Conservation (phyloP, 2,797 vertebrate genomes). For the Taenioides sp. region DNA sequence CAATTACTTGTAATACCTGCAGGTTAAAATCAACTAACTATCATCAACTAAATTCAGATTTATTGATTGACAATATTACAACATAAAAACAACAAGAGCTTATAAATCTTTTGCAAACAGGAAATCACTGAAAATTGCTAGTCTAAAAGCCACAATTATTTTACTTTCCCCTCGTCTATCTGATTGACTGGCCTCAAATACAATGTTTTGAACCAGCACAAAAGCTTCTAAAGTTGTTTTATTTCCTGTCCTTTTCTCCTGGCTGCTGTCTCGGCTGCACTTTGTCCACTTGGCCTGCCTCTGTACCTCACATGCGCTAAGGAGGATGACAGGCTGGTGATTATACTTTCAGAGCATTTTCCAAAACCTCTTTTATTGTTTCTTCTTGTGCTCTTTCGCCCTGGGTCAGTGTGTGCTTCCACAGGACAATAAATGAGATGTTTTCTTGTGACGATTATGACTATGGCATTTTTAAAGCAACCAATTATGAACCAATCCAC, state of each 20-base stretch:
- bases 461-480: not conserved
- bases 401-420: not conserved
- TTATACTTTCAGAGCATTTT: slow-evolving; percentile 44
- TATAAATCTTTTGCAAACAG: not conserved
- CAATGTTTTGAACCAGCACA: slow-evolving; percentile 17
- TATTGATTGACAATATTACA: slow-evolving; percentile 9
- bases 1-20: not conserved
- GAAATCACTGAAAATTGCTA: slow-evolving; percentile 6
- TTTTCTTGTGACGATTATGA: slow-evolving; percentile 1
- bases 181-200: slow-evolving; percentile 22
- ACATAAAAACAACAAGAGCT: not conserved
- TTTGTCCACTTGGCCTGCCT: slow-evolving; percentile 38
- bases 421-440: not conserved
- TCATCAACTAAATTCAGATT: slow-evolving; percentile 3
- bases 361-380: slow-evolving; percentile 37
- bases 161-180: not conserved
- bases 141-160: slow-evolving; percentile 21
- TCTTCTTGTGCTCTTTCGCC: slow-evolving; percentile 25
- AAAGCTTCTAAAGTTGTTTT: slow-evolving; percentile 35
- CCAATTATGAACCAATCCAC: not conserved
- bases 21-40: not conserved
- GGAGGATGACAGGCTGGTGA: slow-evolving; percentile 47
- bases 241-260: slow-evolving; percentile 39
- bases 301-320: slow-evolving; percentile 32
- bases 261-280: slow-evolving; percentile 34